phyloP scores from a whole-genome alignment of 2,888 invertebrate species.

The Parasteatoda lunata region DNA sequence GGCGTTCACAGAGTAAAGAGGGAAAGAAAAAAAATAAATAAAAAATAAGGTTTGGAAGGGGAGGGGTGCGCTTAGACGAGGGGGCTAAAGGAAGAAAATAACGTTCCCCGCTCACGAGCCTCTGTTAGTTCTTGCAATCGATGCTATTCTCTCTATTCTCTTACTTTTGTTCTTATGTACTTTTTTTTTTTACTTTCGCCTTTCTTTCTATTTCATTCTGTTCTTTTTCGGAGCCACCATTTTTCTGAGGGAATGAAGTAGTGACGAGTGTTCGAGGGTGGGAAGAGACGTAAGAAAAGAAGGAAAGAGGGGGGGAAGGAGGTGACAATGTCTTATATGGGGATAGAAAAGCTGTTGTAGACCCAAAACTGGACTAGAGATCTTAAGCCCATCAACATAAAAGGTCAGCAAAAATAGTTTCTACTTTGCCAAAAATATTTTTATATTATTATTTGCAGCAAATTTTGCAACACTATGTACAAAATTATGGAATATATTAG shows the following conservation, averaged over 20 bases:
- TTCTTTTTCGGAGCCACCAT: conserved; percentile 47
- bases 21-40: conserved; percentile 54
- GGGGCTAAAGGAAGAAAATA: conserved; percentile 56
- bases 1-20: conserved; percentile 68
- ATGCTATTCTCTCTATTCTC: conserved; percentile 60
- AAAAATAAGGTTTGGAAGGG: conserved; percentile 51
- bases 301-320: conserved; percentile 33
- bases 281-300: neutral
- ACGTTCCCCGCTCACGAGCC: conserved; percentile 67
- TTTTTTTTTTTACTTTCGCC: conserved; percentile 22
- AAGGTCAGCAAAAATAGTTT: no score
- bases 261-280: conserved; percentile 56
- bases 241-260: conserved; percentile 63
- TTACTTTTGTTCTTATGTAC: conserved; percentile 44
- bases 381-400: no score
- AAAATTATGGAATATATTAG: no score
- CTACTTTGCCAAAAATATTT: no score
- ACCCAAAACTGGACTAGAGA: neutral
- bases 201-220: conserved; percentile 45
- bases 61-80: conserved; percentile 9
- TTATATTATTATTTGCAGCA: neutral
- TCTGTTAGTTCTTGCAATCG: conserved; percentile 64
- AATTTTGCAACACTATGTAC: no score
- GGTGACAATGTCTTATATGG: conserved; percentile 13
- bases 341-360: neutral